Conservation (phyloP, 2,113 vertebrate species). For the Desmodus rotundus region DNA sequence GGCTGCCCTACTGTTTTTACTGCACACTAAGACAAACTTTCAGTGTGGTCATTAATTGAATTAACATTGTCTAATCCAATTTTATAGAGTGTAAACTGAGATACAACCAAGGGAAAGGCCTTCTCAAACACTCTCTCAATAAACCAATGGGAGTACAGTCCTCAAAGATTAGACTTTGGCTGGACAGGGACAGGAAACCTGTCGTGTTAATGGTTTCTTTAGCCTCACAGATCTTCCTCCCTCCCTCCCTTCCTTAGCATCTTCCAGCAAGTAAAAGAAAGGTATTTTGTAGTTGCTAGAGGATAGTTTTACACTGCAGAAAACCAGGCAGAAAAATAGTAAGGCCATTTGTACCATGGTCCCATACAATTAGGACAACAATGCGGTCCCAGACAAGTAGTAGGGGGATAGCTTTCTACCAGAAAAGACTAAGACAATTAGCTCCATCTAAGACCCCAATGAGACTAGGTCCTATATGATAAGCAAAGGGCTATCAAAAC, state of each 20-base stretch:
- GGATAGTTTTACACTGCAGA: constrained; percentile 43
- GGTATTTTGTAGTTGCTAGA: constrained; percentile 22
- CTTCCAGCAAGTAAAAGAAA: constrained; percentile 46
- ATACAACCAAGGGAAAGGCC: not conserved
- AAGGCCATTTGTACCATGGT: not conserved
- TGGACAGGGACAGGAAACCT: not conserved
- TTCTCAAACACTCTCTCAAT: not conserved
- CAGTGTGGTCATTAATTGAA: constrained; percentile 80
- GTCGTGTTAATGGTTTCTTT: not conserved
- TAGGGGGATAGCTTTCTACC: not conserved
- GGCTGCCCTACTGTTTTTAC: constrained; percentile 77
- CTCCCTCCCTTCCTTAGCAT: constrained; percentile 10
- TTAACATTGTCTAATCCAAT: constrained; percentile 80
- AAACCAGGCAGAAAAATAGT: constrained; percentile 19
- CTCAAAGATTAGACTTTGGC: not conserved
- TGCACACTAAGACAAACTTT: constrained; percentile 77
- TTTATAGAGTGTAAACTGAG: constrained; percentile 76
- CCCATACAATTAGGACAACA: not conserved
- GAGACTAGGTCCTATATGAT: not conserved
- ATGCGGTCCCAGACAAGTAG: not conserved
- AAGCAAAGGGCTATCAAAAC: not conserved
- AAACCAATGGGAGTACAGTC: not conserved
- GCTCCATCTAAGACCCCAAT: not conserved
- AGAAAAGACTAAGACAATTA: not conserved
- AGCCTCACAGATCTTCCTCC: not conserved